phyloP scores from a whole-genome alignment of 2,888 invertebrate species.

The Podabrus alpinus region DNA sequence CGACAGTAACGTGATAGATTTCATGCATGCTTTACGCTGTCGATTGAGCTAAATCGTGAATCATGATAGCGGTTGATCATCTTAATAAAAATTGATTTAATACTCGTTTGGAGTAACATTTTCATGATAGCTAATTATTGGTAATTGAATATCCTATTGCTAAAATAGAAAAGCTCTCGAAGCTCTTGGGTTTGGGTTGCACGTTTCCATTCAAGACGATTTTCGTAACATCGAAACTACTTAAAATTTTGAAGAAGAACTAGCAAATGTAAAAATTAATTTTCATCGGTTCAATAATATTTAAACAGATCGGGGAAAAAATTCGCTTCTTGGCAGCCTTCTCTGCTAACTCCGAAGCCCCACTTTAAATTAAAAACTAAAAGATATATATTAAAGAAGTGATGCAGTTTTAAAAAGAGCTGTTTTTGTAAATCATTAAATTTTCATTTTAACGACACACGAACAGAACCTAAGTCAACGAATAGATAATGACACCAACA shows the following conservation, averaged over 20 bases:
- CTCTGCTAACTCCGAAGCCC: neutral
- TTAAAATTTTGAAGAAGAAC: neutral
- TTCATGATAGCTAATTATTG: too few species aligned
- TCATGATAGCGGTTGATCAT: neutral
- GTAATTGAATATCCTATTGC: too few species aligned
- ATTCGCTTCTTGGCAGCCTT: neutral
- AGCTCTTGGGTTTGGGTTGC: too few species aligned
- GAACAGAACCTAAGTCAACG: conserved; percentile 47
- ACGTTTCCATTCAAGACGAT: neutral
- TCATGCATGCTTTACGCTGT: neutral
- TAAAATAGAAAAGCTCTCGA: too few species aligned
- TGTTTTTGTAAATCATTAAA: conserved; percentile 47
- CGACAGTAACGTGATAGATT: neutral
- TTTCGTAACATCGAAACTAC: neutral
- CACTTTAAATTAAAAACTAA: conserved; percentile 35
- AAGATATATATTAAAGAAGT: conserved; percentile 40
- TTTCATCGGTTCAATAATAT: too few species aligned
- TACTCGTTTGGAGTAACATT: neutral
- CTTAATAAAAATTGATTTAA: neutral
- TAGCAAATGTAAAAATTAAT: neutral
- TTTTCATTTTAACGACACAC: conserved; percentile 47
- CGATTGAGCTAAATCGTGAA: neutral
- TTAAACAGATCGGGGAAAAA: neutral
- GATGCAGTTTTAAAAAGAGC: conserved; percentile 38
- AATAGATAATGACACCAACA: conserved; percentile 47